These are phyloP conservation scores for Cantharis rustica DNA, from an alignment of 2,888 invertebrate genomes.

Conservation along the genomic window DNA sequence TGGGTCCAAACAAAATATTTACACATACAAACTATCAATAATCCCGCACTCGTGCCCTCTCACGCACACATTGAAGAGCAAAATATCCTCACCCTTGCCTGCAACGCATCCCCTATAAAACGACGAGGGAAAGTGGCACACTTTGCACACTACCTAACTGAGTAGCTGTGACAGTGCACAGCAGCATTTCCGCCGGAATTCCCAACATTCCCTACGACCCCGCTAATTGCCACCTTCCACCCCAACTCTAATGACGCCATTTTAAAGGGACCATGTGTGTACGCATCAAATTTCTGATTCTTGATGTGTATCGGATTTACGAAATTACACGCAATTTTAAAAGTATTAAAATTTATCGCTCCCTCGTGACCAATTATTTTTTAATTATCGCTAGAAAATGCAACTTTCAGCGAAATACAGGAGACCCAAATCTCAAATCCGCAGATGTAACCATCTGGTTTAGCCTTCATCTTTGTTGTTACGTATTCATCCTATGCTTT, in stretches of 20 bases:
- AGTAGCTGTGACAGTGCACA: conserved; percentile 56
- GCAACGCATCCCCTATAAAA: conserved; percentile 47
- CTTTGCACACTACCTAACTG: conserved; percentile 58
- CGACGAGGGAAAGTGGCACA: conserved; percentile 60
- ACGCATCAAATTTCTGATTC: conserved; percentile 40
- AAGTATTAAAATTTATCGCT: conserved; percentile 33
- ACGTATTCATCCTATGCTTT: conserved; percentile 37
- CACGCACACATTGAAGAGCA: conserved; percentile 7
- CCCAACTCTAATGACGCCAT: conserved; percentile 39
- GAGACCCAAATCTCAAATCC: conserved; percentile 8
- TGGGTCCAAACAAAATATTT: conserved; percentile 26
- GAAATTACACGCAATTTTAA: conserved; percentile 29
- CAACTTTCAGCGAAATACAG: neutral
- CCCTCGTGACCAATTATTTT: conserved; percentile 39
- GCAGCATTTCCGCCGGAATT: conserved; percentile 48
- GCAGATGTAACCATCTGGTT: conserved; percentile 25
- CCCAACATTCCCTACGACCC: conserved; percentile 53
- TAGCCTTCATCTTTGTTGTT: conserved; percentile 20
- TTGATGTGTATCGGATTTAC: conserved; percentile 39
- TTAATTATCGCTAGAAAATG: conserved; percentile 23
- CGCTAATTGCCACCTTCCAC: conserved; percentile 58
- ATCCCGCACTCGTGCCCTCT: conserved; percentile 10
- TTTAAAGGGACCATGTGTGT: conserved; percentile 36
- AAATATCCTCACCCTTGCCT: conserved; percentile 15
- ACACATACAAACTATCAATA: conserved; percentile 32